These are phyloP conservation scores for Tonatia bakeri DNA, from an alignment of 2,113 vertebrate species.

Conservation along the genomic window DNA sequence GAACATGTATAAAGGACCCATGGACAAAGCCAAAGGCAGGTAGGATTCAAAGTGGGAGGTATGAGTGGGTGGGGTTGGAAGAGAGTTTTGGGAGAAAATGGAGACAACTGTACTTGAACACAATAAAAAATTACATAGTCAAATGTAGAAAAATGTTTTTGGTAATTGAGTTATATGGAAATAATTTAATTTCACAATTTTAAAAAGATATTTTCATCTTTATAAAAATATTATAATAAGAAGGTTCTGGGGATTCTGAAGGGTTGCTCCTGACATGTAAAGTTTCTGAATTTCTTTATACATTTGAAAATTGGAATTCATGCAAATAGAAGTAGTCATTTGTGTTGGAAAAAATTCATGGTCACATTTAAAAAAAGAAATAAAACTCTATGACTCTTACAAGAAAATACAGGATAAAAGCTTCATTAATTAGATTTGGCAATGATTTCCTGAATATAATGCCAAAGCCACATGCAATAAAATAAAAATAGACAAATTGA, in stretches of 20 bases:
- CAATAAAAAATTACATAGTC: no score
- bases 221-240: not conserved
- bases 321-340: not conserved
- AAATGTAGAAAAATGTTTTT: not conserved
- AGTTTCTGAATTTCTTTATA: not conserved
- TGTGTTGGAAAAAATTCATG: not conserved
- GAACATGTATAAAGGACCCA: no score
- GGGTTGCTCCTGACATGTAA: not conserved
- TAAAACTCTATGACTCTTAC: not conserved
- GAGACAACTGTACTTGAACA: no score
- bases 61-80: no score
- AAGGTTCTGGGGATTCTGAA: not conserved
- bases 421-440: not conserved
- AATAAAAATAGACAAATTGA: not conserved
- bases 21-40: no score
- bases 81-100: no score
- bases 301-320: not conserved
- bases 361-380: not conserved
- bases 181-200: not conserved
- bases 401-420: not conserved
- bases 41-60: no score
- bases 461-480: not conserved
- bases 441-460: not conserved
- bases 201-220: not conserved
- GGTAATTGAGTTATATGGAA: not conserved